phyloP scores from a whole-genome alignment of 2,113 vertebrate genomes.

The Xyliphius kryptos region DNA sequence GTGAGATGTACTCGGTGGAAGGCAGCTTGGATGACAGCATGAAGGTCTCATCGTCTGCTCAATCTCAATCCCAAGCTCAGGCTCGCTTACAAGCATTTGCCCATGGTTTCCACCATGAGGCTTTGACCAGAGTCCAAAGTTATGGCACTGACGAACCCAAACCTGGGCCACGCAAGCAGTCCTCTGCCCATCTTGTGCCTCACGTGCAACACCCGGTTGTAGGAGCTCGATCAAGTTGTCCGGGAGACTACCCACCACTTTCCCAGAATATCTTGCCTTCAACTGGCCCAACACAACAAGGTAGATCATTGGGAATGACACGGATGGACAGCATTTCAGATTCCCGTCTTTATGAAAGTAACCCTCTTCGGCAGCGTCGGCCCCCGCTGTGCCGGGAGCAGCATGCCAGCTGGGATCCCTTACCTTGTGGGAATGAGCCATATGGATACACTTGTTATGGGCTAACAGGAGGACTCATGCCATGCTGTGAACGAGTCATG shows the following conservation, averaged over 20 bases:
- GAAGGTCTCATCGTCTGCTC: slow-evolving; percentile 67
- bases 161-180: slow-evolving; percentile 77
- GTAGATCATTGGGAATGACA: slow-evolving; percentile 94
- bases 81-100: slow-evolving; percentile 81
- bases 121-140: slow-evolving; percentile 83
- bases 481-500: slow-evolving; percentile 93
- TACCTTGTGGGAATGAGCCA: slow-evolving; percentile 80
- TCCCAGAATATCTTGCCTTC: slow-evolving; percentile 77
- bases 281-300: slow-evolving; percentile 66
- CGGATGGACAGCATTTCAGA: slow-evolving; percentile 98
- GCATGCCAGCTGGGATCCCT: slow-evolving; percentile 93
- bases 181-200: slow-evolving; percentile 77
- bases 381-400: slow-evolving; percentile 95
- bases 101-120: slow-evolving; percentile 90
- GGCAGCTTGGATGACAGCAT: slow-evolving; percentile 79
- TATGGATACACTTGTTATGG: slow-evolving; percentile 85
- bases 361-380: slow-evolving; percentile 82
- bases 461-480: slow-evolving; percentile 85
- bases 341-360: slow-evolving; percentile 91
- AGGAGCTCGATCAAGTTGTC: slow-evolving; percentile 83
- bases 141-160: slow-evolving; percentile 90
- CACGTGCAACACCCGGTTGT: slow-evolving; percentile 79
- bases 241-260: slow-evolving; percentile 83
- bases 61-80: slow-evolving; percentile 62
- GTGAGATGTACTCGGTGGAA: slow-evolving; percentile 87